Percentiles rank a stretch among this genome's conserved stretches.
Evolutionary conservation across 2,113 vertebrate genomes (phyloP).

Genomic region (Gnathonemus longibarbis): DNA sequence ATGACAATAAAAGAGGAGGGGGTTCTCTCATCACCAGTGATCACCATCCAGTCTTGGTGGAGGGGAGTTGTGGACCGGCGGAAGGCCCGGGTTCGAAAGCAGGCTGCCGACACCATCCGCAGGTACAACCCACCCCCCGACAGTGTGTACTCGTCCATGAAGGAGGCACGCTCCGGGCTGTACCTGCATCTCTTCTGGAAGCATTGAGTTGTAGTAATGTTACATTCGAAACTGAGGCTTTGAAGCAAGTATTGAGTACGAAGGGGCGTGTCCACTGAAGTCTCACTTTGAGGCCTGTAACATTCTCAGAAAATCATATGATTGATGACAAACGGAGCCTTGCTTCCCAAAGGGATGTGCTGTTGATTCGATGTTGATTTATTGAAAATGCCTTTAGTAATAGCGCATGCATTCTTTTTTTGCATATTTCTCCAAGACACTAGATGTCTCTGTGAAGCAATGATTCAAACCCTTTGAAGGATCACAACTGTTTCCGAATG

Average conservation of each 20-base stretch:
- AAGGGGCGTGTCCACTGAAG: not conserved
- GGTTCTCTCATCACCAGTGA: conserved; percentile 59
- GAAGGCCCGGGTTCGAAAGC: conserved; percentile 75
- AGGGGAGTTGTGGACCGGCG: conserved; percentile 81
- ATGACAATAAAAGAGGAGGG: not conserved
- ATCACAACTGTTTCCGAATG: not conserved
- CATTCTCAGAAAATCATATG: not conserved
- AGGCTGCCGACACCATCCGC: conserved; percentile 80
- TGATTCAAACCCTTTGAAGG: not conserved
- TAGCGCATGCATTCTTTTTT: not conserved
- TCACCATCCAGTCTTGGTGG: conserved; percentile 92
- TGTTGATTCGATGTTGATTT: not conserved
- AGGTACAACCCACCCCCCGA: conserved; percentile 48
- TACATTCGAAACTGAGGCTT: not conserved
- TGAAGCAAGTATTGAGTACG: not conserved
- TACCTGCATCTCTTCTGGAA: too few species aligned
- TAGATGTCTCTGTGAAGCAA: not conserved
- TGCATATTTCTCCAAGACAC: not conserved
- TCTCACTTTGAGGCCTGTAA: not conserved
- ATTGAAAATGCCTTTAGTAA: not conserved
- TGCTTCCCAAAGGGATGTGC: not conserved
- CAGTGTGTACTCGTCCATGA: not conserved
- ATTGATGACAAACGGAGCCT: not conserved
- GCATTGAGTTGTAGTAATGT: not conserved
- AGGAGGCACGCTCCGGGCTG: not conserved